These are phyloP conservation scores for Hoplostethus mediterraneus DNA, from an alignment of 2,797 vertebrate genomes.

Conservation along the genomic window DNA sequence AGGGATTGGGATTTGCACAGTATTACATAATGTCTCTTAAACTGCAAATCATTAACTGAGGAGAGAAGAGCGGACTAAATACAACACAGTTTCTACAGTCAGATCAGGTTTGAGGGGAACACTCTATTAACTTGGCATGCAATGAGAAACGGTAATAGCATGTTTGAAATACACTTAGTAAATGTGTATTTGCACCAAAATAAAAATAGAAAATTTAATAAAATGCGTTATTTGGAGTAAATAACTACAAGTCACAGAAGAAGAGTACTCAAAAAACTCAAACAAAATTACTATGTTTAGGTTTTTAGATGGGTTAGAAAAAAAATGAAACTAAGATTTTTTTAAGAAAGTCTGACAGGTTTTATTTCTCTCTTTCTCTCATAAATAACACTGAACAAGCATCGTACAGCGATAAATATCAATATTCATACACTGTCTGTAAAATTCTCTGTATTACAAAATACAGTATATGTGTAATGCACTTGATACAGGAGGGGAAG, in stretches of 20 bases:
- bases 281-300: too few relatives aligned
- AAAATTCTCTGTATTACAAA: constrained; percentile 87
- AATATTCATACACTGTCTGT: constrained; percentile 83
- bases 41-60: constrained; percentile 40
- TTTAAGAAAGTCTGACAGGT: constrained; percentile 67
- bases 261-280: too few relatives aligned
- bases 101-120: not conserved
- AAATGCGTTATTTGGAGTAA: too few relatives aligned
- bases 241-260: too few relatives aligned
- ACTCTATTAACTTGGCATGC: too few relatives aligned
- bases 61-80: not conserved
- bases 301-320: too few relatives aligned
- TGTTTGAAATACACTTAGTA: too few relatives aligned
- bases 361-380: constrained; percentile 83
- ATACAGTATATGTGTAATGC: constrained; percentile 88
- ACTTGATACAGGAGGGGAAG: constrained; percentile 84
- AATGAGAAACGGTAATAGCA: too few relatives aligned
- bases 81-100: not conserved
- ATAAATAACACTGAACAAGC: constrained; percentile 90
- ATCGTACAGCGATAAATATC: constrained; percentile 86
- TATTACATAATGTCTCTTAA: constrained; percentile 17
- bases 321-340: constrained; percentile 10
- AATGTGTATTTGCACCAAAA: too few relatives aligned
- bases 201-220: too few relatives aligned
- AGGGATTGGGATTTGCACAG: not conserved